Conservation (phyloP, 2,113 vertebrate species). For the Eretmochelys imbricata region DNA sequence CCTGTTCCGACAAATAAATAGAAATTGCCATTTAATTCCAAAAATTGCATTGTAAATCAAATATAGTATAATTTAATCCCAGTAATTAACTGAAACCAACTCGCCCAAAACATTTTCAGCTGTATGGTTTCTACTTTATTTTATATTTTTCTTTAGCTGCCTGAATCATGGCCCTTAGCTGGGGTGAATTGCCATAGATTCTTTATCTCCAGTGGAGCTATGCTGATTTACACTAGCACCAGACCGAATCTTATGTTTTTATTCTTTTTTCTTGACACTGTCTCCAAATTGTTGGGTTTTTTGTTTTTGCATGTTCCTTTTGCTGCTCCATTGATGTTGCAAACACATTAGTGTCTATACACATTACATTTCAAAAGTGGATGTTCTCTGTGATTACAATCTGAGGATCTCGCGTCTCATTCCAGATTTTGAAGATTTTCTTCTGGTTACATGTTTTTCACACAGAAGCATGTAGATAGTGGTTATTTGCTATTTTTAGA, state of each 20-base stretch:
- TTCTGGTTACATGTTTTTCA: constrained; percentile 50
- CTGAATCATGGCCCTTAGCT: not conserved
- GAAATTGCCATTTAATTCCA: not conserved
- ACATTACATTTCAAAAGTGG: constrained; percentile 39
- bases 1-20: not conserved
- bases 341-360: constrained; percentile 12
- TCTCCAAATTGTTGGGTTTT: not conserved
- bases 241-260: constrained; percentile 9
- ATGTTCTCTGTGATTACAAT: constrained; percentile 53
- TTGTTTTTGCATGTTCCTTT: not conserved
- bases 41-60: not conserved
- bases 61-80: not conserved
- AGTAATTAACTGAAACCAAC: not conserved
- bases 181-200: not conserved
- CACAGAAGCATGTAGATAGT: constrained; percentile 50
- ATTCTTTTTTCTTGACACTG: constrained; percentile 9
- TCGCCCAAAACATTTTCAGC: not conserved
- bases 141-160: not conserved
- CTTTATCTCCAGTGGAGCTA: not conserved
- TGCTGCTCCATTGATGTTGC: not conserved
- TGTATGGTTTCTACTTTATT: not conserved
- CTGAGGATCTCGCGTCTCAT: constrained; percentile 16
- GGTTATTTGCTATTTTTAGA: constrained; percentile 78
- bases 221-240: not conserved
- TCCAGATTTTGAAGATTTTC: constrained; percentile 45